Evolutionary conservation across 2,888 invertebrate species (phyloP), one percentile per base, ranked within the genome.

Genomic region (Aleiodes testaceus): DNA sequence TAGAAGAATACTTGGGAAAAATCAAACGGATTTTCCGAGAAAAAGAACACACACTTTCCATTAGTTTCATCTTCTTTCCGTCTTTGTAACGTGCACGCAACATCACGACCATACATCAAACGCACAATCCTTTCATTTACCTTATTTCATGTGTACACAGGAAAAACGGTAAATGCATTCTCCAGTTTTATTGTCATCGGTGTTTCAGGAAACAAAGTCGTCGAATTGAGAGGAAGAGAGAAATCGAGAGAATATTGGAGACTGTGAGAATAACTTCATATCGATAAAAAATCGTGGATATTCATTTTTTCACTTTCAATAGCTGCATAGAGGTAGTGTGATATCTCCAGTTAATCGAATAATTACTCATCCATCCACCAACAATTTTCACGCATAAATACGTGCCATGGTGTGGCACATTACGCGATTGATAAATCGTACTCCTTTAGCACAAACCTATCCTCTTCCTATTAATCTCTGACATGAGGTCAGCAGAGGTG

Each of bases 11-110:
- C 50, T 26, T 20, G 18, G 55, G 47, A 16, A 49, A 42, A 66
- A 70, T 52, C 20, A 11, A 66, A 74, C 66, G 63, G 53, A 61
- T 26, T 64, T 72, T 70, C 70, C 64, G 47, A 67, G 70, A 70
- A 70, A 36, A 36, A 36, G 9, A 36, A 36, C 5, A 59, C 42
- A 53, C 63, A 55, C 69, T 74, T 70, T 68, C 70, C 67, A 67
- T 72, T 67, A 72, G 55, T 72, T 53, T 52, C 52, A 49, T 45
- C 69, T 69, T 45, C 59, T 55, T 64, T 26, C 45, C 49, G 69
- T 36, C 55, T 49, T 65, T 63, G 69, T 69, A 63, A 63, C 64
- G 52, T 52, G 69, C 69, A 63, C 52, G 44, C 52, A 42, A 44
- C 65, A 65, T 63, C 64, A 63, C 44, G 44, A 26, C 52, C 22